Conservation (phyloP, 1,140 invertebrate species). For the Acromyrmex echinatior region DNA sequence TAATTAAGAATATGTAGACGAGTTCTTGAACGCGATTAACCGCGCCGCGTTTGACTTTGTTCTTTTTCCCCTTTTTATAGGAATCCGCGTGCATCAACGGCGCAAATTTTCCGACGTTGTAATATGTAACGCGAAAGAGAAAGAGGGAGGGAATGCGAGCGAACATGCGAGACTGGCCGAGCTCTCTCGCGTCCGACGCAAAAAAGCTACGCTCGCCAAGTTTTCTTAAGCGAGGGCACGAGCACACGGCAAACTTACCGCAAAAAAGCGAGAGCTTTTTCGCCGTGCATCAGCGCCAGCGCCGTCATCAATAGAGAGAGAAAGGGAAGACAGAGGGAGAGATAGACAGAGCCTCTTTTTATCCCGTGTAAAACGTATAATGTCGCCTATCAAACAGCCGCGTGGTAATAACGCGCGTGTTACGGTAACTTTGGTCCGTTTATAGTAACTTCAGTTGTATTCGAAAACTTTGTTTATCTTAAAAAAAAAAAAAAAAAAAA, state of each 20-base stretch:
- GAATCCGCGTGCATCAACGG: slow-evolving; percentile 43
- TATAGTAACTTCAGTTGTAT: neutral
- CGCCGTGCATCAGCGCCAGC: slow-evolving; percentile 70
- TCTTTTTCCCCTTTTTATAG: slow-evolving; percentile 23
- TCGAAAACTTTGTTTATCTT: neutral
- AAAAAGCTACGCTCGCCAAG: slow-evolving; percentile 73
- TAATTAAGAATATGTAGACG: slow-evolving; percentile 37
- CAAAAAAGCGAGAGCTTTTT: slow-evolving; percentile 71
- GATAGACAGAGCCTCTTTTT: slow-evolving; percentile 45
- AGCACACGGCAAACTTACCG: slow-evolving; percentile 72
- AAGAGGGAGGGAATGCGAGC: neutral
- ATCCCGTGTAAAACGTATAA: slow-evolving; percentile 57
- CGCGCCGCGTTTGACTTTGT: neutral
- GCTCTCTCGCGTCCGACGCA: slow-evolving; percentile 51
- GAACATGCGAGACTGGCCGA: slow-evolving; percentile 44
- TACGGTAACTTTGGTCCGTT: slow-evolving; percentile 36
- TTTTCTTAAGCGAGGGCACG: slow-evolving; percentile 72
- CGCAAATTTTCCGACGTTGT: slow-evolving; percentile 57
- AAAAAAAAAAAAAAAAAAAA: neutral
- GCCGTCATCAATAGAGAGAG: slow-evolving; percentile 44
- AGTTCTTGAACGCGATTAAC: slow-evolving; percentile 38
- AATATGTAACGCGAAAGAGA: slow-evolving; percentile 14
- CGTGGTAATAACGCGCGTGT: slow-evolving; percentile 47
- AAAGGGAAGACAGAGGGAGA: neutral
- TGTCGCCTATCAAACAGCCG: slow-evolving; percentile 59